Evolutionary conservation across 2,888 invertebrate genomes (phyloP).

Genomic region (Labia minor): DNA sequence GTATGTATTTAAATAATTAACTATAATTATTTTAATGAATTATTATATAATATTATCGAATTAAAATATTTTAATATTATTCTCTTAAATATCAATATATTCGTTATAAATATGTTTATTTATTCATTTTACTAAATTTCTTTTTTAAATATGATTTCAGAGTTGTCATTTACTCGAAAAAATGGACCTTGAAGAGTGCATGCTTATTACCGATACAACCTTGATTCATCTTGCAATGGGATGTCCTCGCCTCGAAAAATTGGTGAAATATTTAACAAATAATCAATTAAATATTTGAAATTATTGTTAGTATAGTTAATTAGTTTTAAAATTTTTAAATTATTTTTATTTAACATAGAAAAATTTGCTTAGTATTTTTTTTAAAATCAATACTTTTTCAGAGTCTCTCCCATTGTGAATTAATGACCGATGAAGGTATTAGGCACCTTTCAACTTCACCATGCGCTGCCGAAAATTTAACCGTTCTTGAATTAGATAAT

Average conservation of each 20-base stretch:
- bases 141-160: slow-evolving; percentile 51
- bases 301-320: not conserved
- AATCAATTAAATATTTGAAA: slow-evolving; percentile 3
- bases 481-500: slow-evolving; percentile 94
- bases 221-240: slow-evolving; percentile 87
- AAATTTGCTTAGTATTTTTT: not conserved
- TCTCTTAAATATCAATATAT: too few species aligned
- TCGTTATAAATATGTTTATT: too few species aligned
- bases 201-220: slow-evolving; percentile 89
- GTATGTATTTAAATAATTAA: slow-evolving; percentile 40
- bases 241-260: slow-evolving; percentile 86
- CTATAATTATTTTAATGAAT: slow-evolving; percentile 14
- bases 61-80: not conserved
- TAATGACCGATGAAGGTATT: slow-evolving; percentile 97
- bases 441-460: slow-evolving; percentile 84
- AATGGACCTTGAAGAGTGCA: slow-evolving; percentile 97
- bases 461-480: slow-evolving; percentile 86
- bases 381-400: slow-evolving; percentile 35
- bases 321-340: not conserved
- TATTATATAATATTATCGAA: not conserved
- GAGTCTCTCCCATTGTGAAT: slow-evolving; percentile 97
- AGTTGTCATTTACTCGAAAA: slow-evolving; percentile 88
- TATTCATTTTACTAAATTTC: too few species aligned
- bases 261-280: slow-evolving; percentile 52
- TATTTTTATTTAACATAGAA: not conserved